Evolutionary conservation across 30 jellyfish, hydroid and myxozoan genomes (phyloP).

Genomic region (Aurelia sp.): DNA sequence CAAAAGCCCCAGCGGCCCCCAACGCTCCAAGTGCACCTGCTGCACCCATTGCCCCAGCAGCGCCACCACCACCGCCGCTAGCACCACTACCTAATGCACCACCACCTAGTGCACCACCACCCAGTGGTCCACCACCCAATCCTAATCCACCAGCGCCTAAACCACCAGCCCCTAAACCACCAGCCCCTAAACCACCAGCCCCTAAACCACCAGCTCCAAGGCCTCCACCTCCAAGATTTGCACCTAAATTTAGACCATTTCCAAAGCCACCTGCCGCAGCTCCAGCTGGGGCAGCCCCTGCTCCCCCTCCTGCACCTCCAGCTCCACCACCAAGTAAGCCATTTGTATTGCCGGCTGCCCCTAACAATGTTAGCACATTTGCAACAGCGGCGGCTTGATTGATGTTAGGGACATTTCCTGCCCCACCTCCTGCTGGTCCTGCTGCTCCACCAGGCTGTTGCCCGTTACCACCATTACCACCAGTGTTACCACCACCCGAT

Average conservation of each 20-base stretch:
- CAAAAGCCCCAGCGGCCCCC: conserved; percentile 79
- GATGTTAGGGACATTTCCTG: conserved; percentile 49
- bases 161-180: conserved; percentile 23
- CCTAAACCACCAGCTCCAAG: conserved; percentile 52
- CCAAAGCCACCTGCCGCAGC: conserved; percentile 1
- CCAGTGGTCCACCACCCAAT: conserved; percentile 47
- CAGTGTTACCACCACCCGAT: background rate
- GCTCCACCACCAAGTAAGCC: conserved; percentile 81
- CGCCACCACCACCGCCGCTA: conserved; percentile 37
- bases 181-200: conserved; percentile 48
- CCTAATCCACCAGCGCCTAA: conserved; percentile 36
- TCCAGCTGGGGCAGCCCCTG: conserved; percentile 48
- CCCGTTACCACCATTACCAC: conserved; percentile 45
- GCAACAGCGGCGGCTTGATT: conserved; percentile 73
- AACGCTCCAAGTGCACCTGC: conserved; percentile 66
- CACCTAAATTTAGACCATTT: conserved; percentile 6
- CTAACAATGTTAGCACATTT: conserved; percentile 40
- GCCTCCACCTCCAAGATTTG: conserved; percentile 20
- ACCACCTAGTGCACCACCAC: conserved; percentile 41
- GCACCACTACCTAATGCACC: conserved; percentile 47
- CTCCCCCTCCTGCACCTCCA: conserved; percentile 60
- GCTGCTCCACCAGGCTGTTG: conserved; percentile 50
- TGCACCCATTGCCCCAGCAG: conserved; percentile 65
- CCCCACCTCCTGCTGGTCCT: conserved; percentile 59
- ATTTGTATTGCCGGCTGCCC: conserved; percentile 69